Conservation (phyloP, 2,113 vertebrate genomes). For the Upupa epops region DNA sequence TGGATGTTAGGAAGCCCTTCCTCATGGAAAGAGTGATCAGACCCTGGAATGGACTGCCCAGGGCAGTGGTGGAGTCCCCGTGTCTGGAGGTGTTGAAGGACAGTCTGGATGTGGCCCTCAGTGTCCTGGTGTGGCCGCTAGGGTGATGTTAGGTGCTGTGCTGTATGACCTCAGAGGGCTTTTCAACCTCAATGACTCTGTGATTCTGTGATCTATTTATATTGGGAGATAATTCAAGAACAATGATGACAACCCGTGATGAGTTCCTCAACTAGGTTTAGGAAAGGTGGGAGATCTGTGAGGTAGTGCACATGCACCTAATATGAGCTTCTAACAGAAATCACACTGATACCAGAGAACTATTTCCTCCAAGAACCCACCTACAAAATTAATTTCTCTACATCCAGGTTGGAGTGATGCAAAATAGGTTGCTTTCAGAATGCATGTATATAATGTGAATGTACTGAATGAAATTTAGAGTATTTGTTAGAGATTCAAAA, state of each 20-base stretch:
- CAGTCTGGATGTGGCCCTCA: too few species aligned
- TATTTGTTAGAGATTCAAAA: background rate
- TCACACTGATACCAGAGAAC: background rate
- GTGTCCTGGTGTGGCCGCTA: too few species aligned
- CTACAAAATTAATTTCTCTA: background rate
- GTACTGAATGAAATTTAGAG: background rate
- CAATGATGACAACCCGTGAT: background rate
- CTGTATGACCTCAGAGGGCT: too few species aligned
- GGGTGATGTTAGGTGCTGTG: too few species aligned
- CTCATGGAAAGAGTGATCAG: too few species aligned
- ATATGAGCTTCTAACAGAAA: background rate
- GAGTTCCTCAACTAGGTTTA: background rate
- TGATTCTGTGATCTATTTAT: too few species aligned
- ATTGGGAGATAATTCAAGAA: background rate
- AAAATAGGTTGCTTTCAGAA: background rate
- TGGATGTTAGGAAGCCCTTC: too few species aligned
- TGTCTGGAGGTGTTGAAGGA: too few species aligned
- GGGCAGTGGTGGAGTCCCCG: too few species aligned
- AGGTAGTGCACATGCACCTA: background rate
- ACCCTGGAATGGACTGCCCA: too few species aligned
- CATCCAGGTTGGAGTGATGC: background rate
- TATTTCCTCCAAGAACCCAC: background rate
- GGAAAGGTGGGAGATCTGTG: background rate
- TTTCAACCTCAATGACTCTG: too few species aligned
- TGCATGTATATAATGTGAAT: background rate